phyloP scores from a whole-genome alignment of 2,888 invertebrate genomes.

The Cheilosia vulpina region DNA sequence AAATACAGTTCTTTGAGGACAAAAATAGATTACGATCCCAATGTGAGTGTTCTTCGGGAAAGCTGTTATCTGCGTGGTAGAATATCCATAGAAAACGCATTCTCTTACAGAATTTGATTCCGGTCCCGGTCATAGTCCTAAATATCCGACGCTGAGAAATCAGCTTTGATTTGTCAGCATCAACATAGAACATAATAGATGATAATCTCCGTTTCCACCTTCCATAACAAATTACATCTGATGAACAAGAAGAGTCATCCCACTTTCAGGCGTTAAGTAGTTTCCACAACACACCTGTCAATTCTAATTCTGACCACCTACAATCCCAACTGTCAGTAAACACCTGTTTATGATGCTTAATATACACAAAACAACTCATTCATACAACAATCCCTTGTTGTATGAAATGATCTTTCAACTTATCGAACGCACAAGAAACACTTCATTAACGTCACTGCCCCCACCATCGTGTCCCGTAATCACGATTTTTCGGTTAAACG shows the following conservation, averaged over 20 bases:
- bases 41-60: no score
- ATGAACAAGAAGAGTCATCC: neutral
- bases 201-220: no score
- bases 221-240: no score
- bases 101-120: no score
- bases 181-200: no score
- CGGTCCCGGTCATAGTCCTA: no score
- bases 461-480: constrained; percentile 2
- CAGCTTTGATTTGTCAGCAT: no score
- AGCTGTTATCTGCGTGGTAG: no score
- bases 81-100: no score
- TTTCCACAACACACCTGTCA: neutral
- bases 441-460: constrained; percentile 12
- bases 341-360: neutral
- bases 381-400: constrained; percentile 8
- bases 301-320: neutral
- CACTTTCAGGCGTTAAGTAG: neutral
- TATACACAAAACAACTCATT: neutral
- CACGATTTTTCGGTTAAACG: constrained; percentile 20
- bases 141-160: no score
- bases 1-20: no score
- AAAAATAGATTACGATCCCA: no score
- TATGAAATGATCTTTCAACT: constrained; percentile 9
- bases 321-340: neutral
- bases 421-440: constrained; percentile 13